Base-by-base conservation (phyloP, 2,113 vertebrate genomes). In the sheep (Ovis aries) region DNA sequence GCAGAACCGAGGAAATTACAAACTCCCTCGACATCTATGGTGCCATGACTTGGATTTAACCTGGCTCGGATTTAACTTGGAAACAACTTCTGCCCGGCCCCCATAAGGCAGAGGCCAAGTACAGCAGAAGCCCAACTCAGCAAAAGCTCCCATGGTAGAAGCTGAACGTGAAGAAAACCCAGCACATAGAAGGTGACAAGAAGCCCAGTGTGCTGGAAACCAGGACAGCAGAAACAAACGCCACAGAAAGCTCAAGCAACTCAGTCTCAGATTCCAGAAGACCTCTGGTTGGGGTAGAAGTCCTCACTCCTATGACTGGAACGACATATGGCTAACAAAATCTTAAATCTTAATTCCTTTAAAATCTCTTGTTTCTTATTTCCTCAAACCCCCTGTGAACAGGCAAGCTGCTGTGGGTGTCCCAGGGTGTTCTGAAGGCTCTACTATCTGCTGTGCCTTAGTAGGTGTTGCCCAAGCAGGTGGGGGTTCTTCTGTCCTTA, bases 371-470 rank as follows among this genome's bases (percentile, higher is more conserved):
- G n/a, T 6, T 40, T 40, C 4, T 40, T 40, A 3, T 12, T 71
- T 71, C n/a, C 67, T 71, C n/a, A 71, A 23, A 21, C 4, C 17
- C 16, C 0, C n/a, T 36, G n/a, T 12, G 19, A 23, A 23, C 5
- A 13, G 67, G n/a, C n/a, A 71, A 40, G n/a, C 0, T 0, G 67
- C 9, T 0, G 1, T 6, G n/a, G n/a, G n/a, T 40, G 10, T 40
- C n/a, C 67, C 67, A 40, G 67, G n/a, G 67, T 23, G n/a, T 71
- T 36, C 64, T 1, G 1, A 36, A 11, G 64, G n/a, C n/a, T 71
- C 64, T 36, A n/a, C 64, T 71, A 23, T 23, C 2, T 1, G 10
- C n/a, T 23, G 10, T 23, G n/a, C n/a, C n/a, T 71, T 40, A 71
- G 10, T 71, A 71, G 67, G 19, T 40, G n/a, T 23, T 71, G 19